A percentile compares a stretch with the other conserved stretches of the same genome.
Conservation (phyloP, 2,797 vertebrate genomes). For the Cheirogaleus major region DNA sequence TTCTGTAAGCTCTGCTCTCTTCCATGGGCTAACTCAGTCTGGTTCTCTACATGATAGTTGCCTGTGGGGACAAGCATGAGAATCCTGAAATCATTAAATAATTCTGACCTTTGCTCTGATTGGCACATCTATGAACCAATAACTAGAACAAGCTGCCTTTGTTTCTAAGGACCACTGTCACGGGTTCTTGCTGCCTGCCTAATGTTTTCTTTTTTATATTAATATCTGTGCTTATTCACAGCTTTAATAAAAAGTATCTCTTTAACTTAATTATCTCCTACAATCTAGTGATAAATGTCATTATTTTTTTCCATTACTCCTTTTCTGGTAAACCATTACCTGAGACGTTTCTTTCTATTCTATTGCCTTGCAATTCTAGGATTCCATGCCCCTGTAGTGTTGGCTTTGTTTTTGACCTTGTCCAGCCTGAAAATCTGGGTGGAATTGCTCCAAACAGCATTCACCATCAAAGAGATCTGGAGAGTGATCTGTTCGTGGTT, state of each 20-base stretch:
- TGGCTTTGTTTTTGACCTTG: not conserved
- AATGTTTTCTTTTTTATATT: not conserved
- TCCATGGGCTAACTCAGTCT: not conserved
- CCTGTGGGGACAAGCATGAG: not conserved
- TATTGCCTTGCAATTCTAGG: not conserved
- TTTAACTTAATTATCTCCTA: not conserved
- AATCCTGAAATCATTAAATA: not conserved
- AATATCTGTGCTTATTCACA: not conserved
- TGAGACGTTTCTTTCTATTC: not conserved
- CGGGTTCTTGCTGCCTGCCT: not conserved
- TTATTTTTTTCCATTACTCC: not conserved
- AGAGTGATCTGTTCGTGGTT: not conserved
- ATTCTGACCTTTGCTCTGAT: not conserved
- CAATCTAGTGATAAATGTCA: not conserved
- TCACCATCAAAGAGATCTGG: not conserved
- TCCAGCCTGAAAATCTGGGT: not conserved
- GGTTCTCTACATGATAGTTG: not conserved
- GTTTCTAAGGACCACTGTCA: not conserved
- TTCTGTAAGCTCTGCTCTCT: not conserved
- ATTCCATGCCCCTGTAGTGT: not conserved
- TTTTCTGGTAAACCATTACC: not conserved
- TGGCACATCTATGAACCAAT: not conserved
- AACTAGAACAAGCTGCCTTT: not conserved
- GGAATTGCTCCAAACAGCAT: not conserved
- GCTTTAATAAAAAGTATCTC: not conserved